Base-by-base conservation (phyloP, 2,888 invertebrate species). In the Epistrophe eligans region DNA sequence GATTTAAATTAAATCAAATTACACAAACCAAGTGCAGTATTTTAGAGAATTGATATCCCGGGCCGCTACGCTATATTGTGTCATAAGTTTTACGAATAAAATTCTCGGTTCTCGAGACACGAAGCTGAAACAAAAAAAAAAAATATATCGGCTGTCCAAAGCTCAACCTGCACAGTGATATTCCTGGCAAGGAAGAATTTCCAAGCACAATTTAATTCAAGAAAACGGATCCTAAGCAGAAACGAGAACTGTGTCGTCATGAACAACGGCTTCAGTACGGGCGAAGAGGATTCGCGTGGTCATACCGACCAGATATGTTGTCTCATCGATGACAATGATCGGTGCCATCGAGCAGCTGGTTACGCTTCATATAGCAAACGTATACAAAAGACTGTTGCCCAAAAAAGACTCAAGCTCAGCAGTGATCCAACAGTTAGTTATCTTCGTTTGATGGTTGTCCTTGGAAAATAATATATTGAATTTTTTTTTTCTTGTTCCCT, bases 361-460 rank as follows among this genome's bases (percentile, higher is more conserved):
- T 91, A 93, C 94, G 99, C 99, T 89, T 97, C 98, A 60, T 99
- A 99, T 94, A 98, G 98, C 93, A 99, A 99, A 93, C 95, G 98
- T 89, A 98, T 99, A 90, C 98, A 99, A 93, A 99, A 98, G 93
- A 98, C 97, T 79, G 98, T 98, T 45, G 96, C 97, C 72, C 98
- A 98, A 91, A 95, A 98, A 91, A 95, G 97, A 90, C 95, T 99
- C 55, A 98, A 98, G 92, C 95, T 99, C 55, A 96, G 96, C 92
- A 96, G 97, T 90, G 98, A 99, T 93, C 95, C 94, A 89, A 94
- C 94, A 91, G 97, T 96, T 87, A 89, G 88, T 85, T 4, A 19
- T 9, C 10, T 32, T 48, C n/a, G 4, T 19, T 24, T 52, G 17
- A 11, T 48, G 0, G 10, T 13, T 48, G n/a, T 60, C 52, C 52